A percentile compares a stretch with the other conserved stretches of the same genome.
Conservation (phyloP, 2,888 invertebrate genomes). For the Apoda limacodes region DNA sequence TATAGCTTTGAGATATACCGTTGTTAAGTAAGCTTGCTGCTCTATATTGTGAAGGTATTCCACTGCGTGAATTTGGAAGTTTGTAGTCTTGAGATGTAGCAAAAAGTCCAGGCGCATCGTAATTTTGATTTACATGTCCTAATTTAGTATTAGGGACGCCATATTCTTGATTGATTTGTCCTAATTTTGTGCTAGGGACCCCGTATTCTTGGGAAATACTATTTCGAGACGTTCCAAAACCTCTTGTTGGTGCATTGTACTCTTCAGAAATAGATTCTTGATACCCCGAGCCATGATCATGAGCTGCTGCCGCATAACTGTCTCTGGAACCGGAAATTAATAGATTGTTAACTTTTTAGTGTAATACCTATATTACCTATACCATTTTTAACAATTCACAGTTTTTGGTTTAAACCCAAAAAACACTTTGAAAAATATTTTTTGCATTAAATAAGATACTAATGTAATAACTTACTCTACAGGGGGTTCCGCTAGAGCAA, state of each 20-base stretch:
- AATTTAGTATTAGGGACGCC: constrained; percentile 18
- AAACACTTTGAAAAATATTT: too few relatives aligned
- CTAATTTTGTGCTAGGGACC: constrained; percentile 11
- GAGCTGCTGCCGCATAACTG: constrained; percentile 35
- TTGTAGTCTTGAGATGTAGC: constrained; percentile 21
- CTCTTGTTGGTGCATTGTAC: constrained; percentile 31
- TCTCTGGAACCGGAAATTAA: constrained; percentile 30
- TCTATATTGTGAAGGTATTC: constrained; percentile 28
- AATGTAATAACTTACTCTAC: constrained; percentile 35
- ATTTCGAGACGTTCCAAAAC: too few relatives aligned
- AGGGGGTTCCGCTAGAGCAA: constrained; percentile 43
- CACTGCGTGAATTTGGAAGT: constrained; percentile 15
- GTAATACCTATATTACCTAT: too few relatives aligned
- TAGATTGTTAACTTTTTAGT: too few relatives aligned
- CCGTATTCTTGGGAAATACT: too few relatives aligned
- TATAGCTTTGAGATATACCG: constrained; percentile 28
- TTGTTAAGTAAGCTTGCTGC: constrained; percentile 28
- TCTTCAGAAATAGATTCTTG: constrained; percentile 27
- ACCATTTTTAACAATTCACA: too few relatives aligned
- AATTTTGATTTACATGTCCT: constrained; percentile 22
- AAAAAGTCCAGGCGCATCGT: constrained; percentile 25
- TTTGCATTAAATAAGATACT: constrained; percentile 1
- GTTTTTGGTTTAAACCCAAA: too few relatives aligned
- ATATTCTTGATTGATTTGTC: too few relatives aligned
- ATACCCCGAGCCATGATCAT: constrained; percentile 18